Base-by-base conservation (phyloP, 2,797 vertebrate species). In the Acrocephalus scirpaceus region DNA sequence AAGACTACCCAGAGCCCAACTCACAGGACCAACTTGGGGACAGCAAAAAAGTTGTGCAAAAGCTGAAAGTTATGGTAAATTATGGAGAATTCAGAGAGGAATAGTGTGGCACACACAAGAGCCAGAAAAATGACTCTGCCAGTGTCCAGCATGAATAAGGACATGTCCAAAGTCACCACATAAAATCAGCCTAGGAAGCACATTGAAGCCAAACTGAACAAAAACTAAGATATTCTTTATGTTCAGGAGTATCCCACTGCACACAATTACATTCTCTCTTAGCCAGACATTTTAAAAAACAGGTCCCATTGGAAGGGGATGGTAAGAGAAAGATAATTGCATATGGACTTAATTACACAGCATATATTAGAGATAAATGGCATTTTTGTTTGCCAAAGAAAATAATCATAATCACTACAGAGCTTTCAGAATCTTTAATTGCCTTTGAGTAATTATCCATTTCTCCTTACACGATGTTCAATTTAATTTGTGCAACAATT, bases 351-450 rank as follows among this genome's bases (percentile, higher is more conserved):
- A 97, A 96, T 94, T 97, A 92, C 48, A 80, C 32, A 85, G 73
- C 76, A 93, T 89, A 86, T 45, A 89, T 95, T 93, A 86, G 86
- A 97, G 86, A 97, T 91, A 97, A 96, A 96, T 86, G 53, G 84
- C 45, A 82, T 44, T 95, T 88, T 80, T 66, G 14, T 86, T 96
- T 95, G 92, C 85, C 56, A 86, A 96, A 96, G 83, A 92, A 97
- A 97, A 97, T 96, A 97, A 96, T 95, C 83, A 82, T 96, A 94
- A 97, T 97, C 96, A 95, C 71, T 86, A 61, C 75, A 86, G 79
- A 95, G 84, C 26, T 70, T 90, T 95, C 70, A 83, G 88, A 93
- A 95, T 91, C 85, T 93, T 95, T 96, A 97, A 97, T 95, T 97
- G 94, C 62, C 78, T 93, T 94, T 89, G 91, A 95, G 65, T 96